Evolutionary conservation across 2,797 vertebrate species (phyloP).

Genomic region (Sebastes oblongus): DNA sequence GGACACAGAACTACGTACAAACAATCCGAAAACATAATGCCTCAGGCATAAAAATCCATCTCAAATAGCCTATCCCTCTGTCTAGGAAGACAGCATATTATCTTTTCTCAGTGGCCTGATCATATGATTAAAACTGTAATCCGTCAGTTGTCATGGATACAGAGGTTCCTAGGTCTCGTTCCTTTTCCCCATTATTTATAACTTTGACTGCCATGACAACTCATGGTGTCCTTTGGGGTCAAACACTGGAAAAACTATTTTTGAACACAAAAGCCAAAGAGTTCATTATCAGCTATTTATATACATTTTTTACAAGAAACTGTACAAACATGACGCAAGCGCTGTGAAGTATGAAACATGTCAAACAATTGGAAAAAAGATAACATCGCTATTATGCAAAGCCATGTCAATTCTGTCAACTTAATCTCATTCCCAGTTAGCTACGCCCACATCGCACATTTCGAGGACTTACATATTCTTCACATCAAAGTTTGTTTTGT

Average conservation of each 20-base stretch:
- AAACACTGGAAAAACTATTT: background rate
- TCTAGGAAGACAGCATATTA: background rate
- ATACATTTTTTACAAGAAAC: background rate
- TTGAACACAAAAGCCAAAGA: background rate
- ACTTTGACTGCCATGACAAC: background rate
- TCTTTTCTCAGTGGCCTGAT: background rate
- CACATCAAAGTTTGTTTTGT: background rate
- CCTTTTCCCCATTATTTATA: background rate
- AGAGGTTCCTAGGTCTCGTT: background rate
- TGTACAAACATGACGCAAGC: background rate
- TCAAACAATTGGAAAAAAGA: background rate
- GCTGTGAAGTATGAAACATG: background rate
- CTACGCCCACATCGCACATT: background rate
- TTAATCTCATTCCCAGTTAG: background rate
- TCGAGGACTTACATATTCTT: background rate
- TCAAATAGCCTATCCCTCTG: background rate
- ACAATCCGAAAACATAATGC: too few species aligned
- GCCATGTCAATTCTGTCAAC: background rate
- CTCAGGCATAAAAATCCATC: background rate
- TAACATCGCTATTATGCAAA: background rate
- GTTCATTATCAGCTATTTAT: background rate
- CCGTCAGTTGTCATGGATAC: conserved; percentile 5
- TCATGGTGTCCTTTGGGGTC: background rate
- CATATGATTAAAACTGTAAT: background rate
- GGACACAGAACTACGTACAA: too few species aligned